Percentiles rank a stretch among this genome's conserved stretches.
These are phyloP conservation scores for Tinea pellionella DNA, from an alignment of 2,888 invertebrate species.

Conservation along the genomic window DNA sequence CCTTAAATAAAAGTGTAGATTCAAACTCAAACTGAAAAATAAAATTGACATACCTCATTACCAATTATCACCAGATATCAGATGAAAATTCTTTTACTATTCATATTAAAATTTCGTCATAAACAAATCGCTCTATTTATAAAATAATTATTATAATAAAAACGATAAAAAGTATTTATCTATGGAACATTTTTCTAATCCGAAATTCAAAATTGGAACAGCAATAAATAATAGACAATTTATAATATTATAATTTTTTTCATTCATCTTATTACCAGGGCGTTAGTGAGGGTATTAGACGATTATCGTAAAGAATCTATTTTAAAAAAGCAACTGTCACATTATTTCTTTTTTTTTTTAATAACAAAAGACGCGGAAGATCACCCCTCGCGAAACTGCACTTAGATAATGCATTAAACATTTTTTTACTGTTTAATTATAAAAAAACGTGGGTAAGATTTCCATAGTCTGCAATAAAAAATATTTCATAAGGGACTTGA, in stretches of 20 bases:
- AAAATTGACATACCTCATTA: too few relatives aligned
- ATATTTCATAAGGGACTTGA: neutral
- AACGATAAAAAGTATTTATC: neutral
- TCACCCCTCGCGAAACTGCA: slow-evolving; percentile 49
- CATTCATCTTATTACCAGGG: slow-evolving; percentile 35
- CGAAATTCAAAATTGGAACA: neutral
- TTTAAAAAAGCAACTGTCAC: slow-evolving; percentile 44
- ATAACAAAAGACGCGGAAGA: slow-evolving; percentile 21
- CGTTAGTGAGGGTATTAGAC: slow-evolving; percentile 34
- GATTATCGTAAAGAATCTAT: slow-evolving; percentile 25
- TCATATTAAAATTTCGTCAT: neutral
- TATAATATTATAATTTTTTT: neutral
- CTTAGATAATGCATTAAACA: slow-evolving; percentile 17
- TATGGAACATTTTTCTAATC: neutral
- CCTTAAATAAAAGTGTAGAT: too few relatives aligned
- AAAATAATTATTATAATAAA: neutral
- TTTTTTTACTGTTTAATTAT: slow-evolving; percentile 30
- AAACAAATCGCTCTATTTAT: neutral
- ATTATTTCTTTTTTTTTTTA: slow-evolving; percentile 35
- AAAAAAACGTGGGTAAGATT: slow-evolving; percentile 53
- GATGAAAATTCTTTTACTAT: too few relatives aligned
- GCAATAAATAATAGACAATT: neutral
- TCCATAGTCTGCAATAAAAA: neutral
- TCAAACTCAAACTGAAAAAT: too few relatives aligned
- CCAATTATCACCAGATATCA: too few relatives aligned